A percentile compares a stretch with the other conserved stretches of the same genome.
These are phyloP conservation scores for Piaya cayana DNA, from an alignment of 2,113 vertebrate genomes.

Conservation along the genomic window DNA sequence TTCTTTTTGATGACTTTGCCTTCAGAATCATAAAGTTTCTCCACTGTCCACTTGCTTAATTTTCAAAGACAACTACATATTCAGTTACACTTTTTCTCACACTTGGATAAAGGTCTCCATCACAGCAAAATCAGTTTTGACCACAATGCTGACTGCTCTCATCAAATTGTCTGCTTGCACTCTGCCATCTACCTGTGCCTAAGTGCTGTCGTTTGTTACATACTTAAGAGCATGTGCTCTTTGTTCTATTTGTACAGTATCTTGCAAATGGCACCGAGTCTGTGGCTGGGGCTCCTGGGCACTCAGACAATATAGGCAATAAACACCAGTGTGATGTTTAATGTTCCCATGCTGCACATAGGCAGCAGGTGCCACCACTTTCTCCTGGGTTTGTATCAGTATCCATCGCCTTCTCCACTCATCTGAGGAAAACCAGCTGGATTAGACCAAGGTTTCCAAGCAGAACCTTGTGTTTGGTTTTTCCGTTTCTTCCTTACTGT, in stretches of 20 bases:
- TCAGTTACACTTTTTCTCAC: neutral
- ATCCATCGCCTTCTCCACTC: neutral
- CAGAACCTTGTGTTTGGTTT: neutral
- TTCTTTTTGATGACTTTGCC: neutral
- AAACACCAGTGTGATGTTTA: neutral
- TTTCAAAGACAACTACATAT: neutral
- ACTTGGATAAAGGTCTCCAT: neutral
- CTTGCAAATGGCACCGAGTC: constrained; percentile 39
- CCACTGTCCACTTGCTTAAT: neutral
- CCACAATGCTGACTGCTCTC: neutral
- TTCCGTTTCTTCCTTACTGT: neutral
- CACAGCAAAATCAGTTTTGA: neutral
- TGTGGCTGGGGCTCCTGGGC: neutral
- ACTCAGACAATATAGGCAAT: neutral
- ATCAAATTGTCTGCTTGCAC: neutral
- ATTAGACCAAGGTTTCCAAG: neutral
- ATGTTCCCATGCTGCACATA: neutral
- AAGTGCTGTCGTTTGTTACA: neutral
- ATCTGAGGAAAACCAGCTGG: neutral
- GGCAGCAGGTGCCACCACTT: too few species aligned
- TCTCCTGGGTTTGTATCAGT: neutral
- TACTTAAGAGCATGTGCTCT: constrained; percentile 15
- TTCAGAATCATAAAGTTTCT: neutral
- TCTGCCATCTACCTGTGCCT: neutral
- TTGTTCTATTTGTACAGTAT: constrained; percentile 41